These are phyloP conservation scores for Pseudopodoces humilis DNA, from an alignment of 2,113 vertebrate species.

Conservation along the genomic window DNA sequence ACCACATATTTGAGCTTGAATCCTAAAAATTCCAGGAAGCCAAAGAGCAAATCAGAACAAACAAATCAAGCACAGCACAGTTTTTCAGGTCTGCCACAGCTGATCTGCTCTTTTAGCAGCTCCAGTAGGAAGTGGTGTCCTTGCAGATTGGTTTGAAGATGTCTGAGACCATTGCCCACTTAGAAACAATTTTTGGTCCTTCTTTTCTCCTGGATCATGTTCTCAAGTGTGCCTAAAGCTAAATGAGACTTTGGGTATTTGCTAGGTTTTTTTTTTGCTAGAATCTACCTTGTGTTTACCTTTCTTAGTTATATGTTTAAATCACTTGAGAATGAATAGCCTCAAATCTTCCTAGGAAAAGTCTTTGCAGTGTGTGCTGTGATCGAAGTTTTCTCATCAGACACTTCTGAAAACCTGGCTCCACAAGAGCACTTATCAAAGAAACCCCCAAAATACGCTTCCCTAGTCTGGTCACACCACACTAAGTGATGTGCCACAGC, in stretches of 20 bases:
- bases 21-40: constrained; percentile 51
- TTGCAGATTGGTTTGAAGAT: background rate
- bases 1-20: background rate
- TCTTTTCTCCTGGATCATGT: background rate
- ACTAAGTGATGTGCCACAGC: background rate
- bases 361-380: background rate
- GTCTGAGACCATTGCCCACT: background rate
- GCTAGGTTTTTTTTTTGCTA: background rate
- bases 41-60: constrained; percentile 24
- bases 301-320: background rate
- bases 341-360: background rate
- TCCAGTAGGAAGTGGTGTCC: background rate
- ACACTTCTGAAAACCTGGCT: background rate
- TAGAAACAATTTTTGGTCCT: background rate
- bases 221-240: background rate
- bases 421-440: background rate
- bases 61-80: background rate
- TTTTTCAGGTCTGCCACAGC: background rate
- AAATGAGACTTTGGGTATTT: background rate
- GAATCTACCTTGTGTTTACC: fast-evolving
- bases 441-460: background rate
- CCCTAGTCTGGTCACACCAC: background rate
- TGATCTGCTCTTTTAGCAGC: background rate
- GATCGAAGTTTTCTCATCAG: background rate
- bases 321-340: background rate